Percentiles rank a stretch among this genome's conserved stretches.
phyloP scores from a whole-genome alignment of 2,113 vertebrate genomes.

The Orientallactaga bullata region DNA sequence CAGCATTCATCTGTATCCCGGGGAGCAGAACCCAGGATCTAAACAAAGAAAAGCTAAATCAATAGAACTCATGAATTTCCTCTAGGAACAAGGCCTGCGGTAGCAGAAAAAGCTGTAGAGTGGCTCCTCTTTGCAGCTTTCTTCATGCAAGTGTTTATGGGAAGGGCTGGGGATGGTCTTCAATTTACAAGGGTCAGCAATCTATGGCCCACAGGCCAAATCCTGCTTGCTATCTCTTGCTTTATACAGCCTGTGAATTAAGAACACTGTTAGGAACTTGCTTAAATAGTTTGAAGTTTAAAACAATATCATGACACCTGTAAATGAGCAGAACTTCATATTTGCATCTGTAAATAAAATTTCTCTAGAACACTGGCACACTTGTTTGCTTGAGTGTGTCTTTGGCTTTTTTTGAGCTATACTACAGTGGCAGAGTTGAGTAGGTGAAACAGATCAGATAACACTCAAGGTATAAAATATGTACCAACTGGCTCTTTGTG shows the following conservation, averaged over 20 bases:
- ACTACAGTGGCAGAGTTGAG: neutral
- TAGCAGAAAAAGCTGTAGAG: neutral
- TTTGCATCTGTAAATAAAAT: constrained; percentile 42
- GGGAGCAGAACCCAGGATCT: constrained; percentile 73
- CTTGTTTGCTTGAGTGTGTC: neutral
- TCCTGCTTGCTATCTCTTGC: neutral
- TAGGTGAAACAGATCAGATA: neutral
- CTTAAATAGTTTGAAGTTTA: neutral
- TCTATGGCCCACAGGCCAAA: neutral
- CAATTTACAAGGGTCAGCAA: neutral
- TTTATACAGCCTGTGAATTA: neutral
- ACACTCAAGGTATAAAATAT: neutral
- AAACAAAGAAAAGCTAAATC: constrained; percentile 75
- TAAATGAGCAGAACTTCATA: constrained; percentile 40
- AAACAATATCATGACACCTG: constrained; percentile 43
- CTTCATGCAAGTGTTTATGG: constrained; percentile 19
- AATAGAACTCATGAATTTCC: constrained; percentile 69
- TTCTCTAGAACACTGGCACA: constrained; percentile 3
- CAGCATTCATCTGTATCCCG: constrained; percentile 71
- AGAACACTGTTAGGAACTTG: neutral
- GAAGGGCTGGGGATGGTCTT: neutral
- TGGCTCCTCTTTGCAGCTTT: neutral
- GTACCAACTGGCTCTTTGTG: neutral
- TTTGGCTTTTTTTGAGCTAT: neutral
- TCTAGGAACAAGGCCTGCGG: neutral